phyloP scores from a whole-genome alignment of 2,888 invertebrate genomes.

The Drosophila macrospina region DNA sequence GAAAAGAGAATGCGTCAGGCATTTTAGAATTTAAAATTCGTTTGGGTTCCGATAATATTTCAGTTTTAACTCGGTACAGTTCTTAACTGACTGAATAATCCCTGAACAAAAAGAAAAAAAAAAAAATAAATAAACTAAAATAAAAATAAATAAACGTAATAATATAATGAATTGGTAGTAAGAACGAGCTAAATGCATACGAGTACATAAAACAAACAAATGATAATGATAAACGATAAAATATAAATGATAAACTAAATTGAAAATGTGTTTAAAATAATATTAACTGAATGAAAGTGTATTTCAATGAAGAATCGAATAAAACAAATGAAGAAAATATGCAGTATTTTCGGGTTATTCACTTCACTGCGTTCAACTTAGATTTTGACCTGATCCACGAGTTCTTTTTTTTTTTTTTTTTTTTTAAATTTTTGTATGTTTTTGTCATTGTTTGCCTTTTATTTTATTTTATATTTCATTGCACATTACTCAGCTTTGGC shows the following conservation, averaged over 20 bases:
- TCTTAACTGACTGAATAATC: constrained; percentile 33
- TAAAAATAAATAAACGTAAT: too few relatives aligned
- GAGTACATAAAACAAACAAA: background rate
- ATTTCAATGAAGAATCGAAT: constrained; percentile 76
- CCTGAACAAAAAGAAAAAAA: constrained; percentile 30
- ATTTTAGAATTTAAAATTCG: constrained; percentile 64
- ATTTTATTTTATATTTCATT: background rate
- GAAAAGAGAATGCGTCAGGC: constrained; percentile 27
- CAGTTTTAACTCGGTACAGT: constrained; percentile 36
- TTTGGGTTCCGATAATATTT: constrained; percentile 38
- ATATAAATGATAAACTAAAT: constrained; percentile 41
- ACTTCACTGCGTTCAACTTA: constrained; percentile 15
- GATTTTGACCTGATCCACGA: constrained; percentile 1
- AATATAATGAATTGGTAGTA: constrained; percentile 24
- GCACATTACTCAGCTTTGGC: background rate
- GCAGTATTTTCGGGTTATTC: constrained; percentile 5
- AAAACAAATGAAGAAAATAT: constrained; percentile 61
- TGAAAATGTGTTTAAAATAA: constrained; percentile 74
- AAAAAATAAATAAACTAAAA: background rate
- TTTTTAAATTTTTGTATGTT: background rate
- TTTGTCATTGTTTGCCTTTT: background rate
- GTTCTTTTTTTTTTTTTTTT: constrained; percentile 2
- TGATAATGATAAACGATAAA: too few relatives aligned
- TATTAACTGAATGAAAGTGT: constrained; percentile 60
- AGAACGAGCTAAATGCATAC: constrained; percentile 18